phyloP scores from a whole-genome alignment of 2,888 invertebrate genomes.

The Melipona bicolor region DNA sequence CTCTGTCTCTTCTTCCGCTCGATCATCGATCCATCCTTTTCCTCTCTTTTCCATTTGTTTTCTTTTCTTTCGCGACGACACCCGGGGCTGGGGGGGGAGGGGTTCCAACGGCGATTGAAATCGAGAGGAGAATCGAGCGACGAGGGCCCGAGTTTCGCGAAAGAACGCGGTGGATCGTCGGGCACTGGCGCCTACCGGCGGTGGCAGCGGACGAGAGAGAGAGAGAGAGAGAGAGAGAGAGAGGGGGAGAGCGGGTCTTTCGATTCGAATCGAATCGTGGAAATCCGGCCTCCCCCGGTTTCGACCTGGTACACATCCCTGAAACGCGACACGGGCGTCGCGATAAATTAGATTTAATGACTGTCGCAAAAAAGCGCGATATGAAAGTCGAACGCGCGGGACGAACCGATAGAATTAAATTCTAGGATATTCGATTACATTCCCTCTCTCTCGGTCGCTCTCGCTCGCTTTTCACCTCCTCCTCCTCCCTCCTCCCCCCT shows the following conservation, averaged over 20 bases:
- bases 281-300: slow-evolving; percentile 31
- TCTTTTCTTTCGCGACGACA: neutral
- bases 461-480: slow-evolving; percentile 33
- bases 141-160: neutral
- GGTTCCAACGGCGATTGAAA: slow-evolving; percentile 4
- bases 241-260: slow-evolving; percentile 5
- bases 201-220: neutral
- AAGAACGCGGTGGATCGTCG: neutral
- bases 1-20: slow-evolving; percentile 44
- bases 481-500: too few species aligned
- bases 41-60: neutral
- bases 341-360: slow-evolving; percentile 82
- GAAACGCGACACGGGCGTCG: slow-evolving; percentile 72
- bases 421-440: slow-evolving; percentile 84
- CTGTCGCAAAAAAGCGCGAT: slow-evolving; percentile 83
- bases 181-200: too few species aligned
- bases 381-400: slow-evolving; percentile 81
- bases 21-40: slow-evolving; percentile 70
- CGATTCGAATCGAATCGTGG: slow-evolving; percentile 25
- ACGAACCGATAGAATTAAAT: slow-evolving; percentile 83
- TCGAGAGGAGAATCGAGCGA: slow-evolving; percentile 2
- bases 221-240: neutral
- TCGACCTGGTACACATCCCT: slow-evolving; percentile 51
- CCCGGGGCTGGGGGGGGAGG: accelerated
- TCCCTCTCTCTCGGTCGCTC: slow-evolving; percentile 63